Evolutionary conservation across 2,888 invertebrate genomes (phyloP), one percentile per base, ranked within the genome.

Genomic region (Trissolcus brochymenae): DNA sequence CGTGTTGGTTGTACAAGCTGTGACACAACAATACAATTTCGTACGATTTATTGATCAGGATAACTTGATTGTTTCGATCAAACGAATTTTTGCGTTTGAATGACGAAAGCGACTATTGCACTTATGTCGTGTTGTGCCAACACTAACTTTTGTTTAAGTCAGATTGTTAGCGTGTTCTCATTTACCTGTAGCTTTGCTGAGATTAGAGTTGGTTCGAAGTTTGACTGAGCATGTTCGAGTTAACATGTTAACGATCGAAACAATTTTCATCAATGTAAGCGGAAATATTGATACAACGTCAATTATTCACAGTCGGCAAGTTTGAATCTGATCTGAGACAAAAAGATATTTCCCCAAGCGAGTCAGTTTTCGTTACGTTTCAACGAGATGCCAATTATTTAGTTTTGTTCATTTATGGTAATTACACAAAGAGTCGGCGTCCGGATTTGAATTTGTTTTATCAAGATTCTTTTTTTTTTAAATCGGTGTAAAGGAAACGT

Each of bases 181-280:
- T 66, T 73, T 73, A 66, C 73, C 60, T 73, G 55, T 55, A 73
- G 73, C 66, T 73, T 60, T 60, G 59, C 62, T 25, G 73, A 66
- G 65, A 61, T 73, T 66, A 66, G 61, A 66, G 66, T 66, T 66
- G 61, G 51, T 73, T 29, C 56, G 51, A 61, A 73, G 59, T 66
- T 73, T 66, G 51, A 66, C 66, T 61, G 61, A 35, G 35, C 35
- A 35, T 61, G 73, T 66, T 61, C 60, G 56, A 50, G 43, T 66
- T 73, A 66, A 73, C 73, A 66, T 56, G 72, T 53, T 61, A 73
- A 61, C 73, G 73, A 56, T 66, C 59, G 60, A 61, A 73, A 61
- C 73, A 66, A 60, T 61, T 56, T 73, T 66, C 66, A 55, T 49
- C 59, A 60, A 73, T 73, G 61, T 73, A 50, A 66, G 61, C 61